phyloP scores from a whole-genome alignment of 1,140 invertebrate genomes.

The Choristoneura fumiferana region DNA sequence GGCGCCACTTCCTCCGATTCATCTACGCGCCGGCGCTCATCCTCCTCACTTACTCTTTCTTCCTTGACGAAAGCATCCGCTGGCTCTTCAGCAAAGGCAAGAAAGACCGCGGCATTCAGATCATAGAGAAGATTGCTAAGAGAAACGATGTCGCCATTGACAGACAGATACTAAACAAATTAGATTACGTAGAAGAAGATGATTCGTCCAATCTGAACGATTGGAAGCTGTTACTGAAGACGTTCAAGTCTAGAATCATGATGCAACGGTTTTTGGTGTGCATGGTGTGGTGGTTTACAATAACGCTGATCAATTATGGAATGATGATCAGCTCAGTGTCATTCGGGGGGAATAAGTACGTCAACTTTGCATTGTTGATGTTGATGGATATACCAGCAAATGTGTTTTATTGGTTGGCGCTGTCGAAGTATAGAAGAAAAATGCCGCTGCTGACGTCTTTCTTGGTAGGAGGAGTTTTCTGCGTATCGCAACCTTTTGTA shows the following conservation, averaged over 20 bases:
- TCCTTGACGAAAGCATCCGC: conserved; percentile 65
- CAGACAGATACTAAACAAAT: conserved; percentile 40
- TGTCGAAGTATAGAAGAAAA: conserved; percentile 57
- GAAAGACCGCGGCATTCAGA: conserved; percentile 42
- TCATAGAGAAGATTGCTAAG: conserved; percentile 61
- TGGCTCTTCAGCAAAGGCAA: conserved; percentile 85
- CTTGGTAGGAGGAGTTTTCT: conserved; percentile 58
- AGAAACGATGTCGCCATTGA: conserved; percentile 51
- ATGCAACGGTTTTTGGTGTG: conserved; percentile 78
- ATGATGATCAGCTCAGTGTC: conserved; percentile 89
- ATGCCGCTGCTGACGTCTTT: conserved; percentile 54
- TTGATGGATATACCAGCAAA: conserved; percentile 87
- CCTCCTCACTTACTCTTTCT: conserved; percentile 60
- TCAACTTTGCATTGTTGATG: conserved; percentile 84
- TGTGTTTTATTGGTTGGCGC: conserved; percentile 76
- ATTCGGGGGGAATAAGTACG: conserved; percentile 84
- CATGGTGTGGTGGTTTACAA: conserved; percentile 86
- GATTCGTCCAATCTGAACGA: conserved; percentile 34
- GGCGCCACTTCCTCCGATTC: conserved; percentile 59
- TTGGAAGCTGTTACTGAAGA: conserved; percentile 51
- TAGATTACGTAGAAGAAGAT: conserved; percentile 51
- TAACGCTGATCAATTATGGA: conserved; percentile 90
- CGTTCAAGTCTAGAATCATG: conserved; percentile 61
- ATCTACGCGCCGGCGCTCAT: conserved; percentile 65
- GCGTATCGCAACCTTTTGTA: conserved; percentile 58